Conservation (phyloP, 2,797 vertebrate species). For the Cyclopterus lumpus region DNA sequence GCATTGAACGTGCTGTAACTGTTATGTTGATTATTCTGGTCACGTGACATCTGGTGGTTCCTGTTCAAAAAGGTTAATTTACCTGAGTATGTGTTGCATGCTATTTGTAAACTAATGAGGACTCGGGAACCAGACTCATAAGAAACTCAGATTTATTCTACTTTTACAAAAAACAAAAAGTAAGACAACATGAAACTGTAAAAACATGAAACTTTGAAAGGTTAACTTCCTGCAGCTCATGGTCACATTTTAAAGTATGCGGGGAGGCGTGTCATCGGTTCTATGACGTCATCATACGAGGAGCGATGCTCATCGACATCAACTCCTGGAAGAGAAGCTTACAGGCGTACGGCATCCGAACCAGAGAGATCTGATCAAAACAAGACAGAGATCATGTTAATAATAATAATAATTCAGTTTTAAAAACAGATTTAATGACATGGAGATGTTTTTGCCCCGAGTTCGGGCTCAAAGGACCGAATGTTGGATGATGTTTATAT, state of each 20-base stretch:
- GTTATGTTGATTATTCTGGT: too few species aligned
- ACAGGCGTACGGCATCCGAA: slow-evolving; percentile 97
- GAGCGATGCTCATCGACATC: slow-evolving; percentile 99
- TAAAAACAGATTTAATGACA: too few species aligned
- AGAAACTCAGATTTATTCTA: slow-evolving; percentile 63
- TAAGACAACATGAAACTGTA: slow-evolving; percentile 15
- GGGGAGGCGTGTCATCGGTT: slow-evolving; percentile 7
- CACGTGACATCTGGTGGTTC: too few species aligned
- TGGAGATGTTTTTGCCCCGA: too few species aligned
- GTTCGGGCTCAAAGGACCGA: too few species aligned
- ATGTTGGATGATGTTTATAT: too few species aligned
- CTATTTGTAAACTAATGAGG: not conserved
- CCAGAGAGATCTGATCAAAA: slow-evolving; percentile 91
- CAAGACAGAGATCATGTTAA: too few species aligned
- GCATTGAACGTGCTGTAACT: too few species aligned
- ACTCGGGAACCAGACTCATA: not conserved
- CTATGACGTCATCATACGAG: slow-evolving; percentile 94
- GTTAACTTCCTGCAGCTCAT: slow-evolving; percentile 4
- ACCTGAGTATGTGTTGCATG: not conserved
- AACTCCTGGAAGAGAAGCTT: slow-evolving; percentile 98
- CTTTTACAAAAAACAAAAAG: slow-evolving; percentile 62
- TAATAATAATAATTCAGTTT: too few species aligned
- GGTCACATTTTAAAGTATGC: not conserved
- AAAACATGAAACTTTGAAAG: slow-evolving; percentile 25
- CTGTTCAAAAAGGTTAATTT: not conserved